Evolutionary conservation across 2,113 vertebrate genomes (phyloP), one percentile per base, ranked within the genome.

Genomic region (Lota lota): DNA sequence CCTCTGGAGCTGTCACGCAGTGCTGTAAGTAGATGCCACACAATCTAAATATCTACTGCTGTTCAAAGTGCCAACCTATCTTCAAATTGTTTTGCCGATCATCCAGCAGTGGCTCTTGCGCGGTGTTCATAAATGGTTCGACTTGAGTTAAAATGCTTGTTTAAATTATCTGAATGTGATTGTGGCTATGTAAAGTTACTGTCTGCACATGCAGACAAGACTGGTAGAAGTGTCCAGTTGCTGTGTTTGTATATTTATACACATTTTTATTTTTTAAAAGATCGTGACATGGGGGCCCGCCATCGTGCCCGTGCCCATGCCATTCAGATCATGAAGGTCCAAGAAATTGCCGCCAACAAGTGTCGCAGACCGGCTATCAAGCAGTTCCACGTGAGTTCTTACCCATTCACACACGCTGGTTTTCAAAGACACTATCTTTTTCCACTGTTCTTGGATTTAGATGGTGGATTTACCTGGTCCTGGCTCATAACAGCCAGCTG

Each of bases 271-370:
- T 61, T 3, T 4, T 2, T 17, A 72, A 0, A 79, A 99, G 97
- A 99, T 77, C 94, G 96, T 0, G 97, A 98, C 33, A 99, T 99
- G 97, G 97, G 97, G 6, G 96, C 97, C 77, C 93, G 95, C 66
- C 97, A 98, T 61, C 95, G 96, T 0, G 96, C 97, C 56, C 94
- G 95, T 0, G 96, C 96, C 66, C 96, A 98, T 77, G 92, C 97
- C 10, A 98, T 98, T 88, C 96, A 98, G 91, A 96, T 98, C 83
- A 98, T 98, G 97, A 99, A 98, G 80, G 97, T 99, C 4, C 95
- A 99, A 79, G 92, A 97, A 63, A 99, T 98, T 0, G 84, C 95
- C 0, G 96, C 97, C 63, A 97, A 93, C 93, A 99, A 98, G 79
- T 99, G 97, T 83, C 95, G 97, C 69, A 91, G 97, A 72, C 96